phyloP scores from a whole-genome alignment of 2,888 invertebrate genomes.

The Pantelozetes paolii region DNA sequence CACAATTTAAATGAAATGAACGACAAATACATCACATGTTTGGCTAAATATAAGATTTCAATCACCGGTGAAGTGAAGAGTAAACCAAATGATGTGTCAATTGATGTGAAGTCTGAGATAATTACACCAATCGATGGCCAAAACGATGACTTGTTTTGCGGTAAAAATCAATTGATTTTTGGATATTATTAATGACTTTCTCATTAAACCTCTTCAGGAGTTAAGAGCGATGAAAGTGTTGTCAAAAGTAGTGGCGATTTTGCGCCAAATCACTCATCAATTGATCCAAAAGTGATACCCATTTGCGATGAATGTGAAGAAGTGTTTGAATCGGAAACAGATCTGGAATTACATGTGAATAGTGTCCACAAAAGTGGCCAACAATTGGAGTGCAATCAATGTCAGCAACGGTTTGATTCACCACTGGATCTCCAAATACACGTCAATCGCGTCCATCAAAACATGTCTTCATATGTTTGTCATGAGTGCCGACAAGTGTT shows the following conservation, averaged over 20 bases:
- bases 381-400: not conserved
- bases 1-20: not conserved
- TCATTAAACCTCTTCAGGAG: not conserved
- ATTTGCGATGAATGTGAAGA: not conserved
- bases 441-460: not conserved
- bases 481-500: conserved; percentile 2
- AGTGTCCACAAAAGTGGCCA: not conserved
- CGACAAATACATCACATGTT: not conserved
- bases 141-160: no score
- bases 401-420: not conserved
- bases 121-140: no score
- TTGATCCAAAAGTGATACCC: not conserved
- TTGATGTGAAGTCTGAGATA: no score
- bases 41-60: not conserved
- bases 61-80: not conserved
- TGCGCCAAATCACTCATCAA: not conserved
- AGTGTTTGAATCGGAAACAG: no score
- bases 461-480: not conserved
- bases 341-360: not conserved
- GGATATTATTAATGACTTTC: no score
- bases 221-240: not conserved
- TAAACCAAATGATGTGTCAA: no score
- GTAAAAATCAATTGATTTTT: no score
- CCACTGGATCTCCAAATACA: not conserved
- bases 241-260: not conserved